Evolutionary conservation across 53 echinoderm and acorn worm genomes (phyloP).

Genomic region (Pentamera pediparva): DNA sequence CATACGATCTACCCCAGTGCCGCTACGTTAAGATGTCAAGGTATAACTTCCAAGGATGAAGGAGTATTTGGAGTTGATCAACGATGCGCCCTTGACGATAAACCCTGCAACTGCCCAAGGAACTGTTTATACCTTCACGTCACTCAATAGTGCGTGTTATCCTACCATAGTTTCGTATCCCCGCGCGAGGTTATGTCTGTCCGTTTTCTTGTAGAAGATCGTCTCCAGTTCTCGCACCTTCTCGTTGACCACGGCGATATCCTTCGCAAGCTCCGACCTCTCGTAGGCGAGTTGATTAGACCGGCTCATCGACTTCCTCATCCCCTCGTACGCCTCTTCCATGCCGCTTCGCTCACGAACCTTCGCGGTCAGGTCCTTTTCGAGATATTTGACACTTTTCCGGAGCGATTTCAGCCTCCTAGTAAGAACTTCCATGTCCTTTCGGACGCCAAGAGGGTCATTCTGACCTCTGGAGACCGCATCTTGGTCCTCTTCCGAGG

Average conservation of each 20-base stretch:
- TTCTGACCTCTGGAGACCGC: slow-evolving; percentile 76
- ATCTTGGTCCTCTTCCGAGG: slow-evolving; percentile 57
- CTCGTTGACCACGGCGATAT: slow-evolving; percentile 78
- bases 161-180: slow-evolving; percentile 62
- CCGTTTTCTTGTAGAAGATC: slow-evolving; percentile 81
- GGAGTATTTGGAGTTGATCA: too few relatives aligned
- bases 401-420: slow-evolving; percentile 75
- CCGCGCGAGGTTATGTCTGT: slow-evolving; percentile 61
- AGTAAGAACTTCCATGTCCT: slow-evolving; percentile 75
- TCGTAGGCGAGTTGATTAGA: slow-evolving; percentile 90
- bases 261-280: slow-evolving; percentile 76
- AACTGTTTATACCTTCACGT: too few relatives aligned
- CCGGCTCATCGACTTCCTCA: slow-evolving; percentile 58
- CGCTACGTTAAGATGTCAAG: too few relatives aligned
- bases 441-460: slow-evolving; percentile 64
- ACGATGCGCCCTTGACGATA: too few relatives aligned
- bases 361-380: slow-evolving; percentile 50
- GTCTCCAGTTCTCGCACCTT: slow-evolving; percentile 86
- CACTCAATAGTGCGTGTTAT: slow-evolving; percentile 60
- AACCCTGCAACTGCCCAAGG: too few relatives aligned
- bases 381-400: slow-evolving; percentile 68
- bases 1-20: too few relatives aligned
- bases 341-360: slow-evolving; percentile 66
- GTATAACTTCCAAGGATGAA: too few relatives aligned
- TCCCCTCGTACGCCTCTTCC: slow-evolving; percentile 56